A percentile compares a stretch with the other conserved stretches of the same genome.
Evolutionary conservation across 2,888 invertebrate species (phyloP).

Genomic region (Hoplodrina blanda): DNA sequence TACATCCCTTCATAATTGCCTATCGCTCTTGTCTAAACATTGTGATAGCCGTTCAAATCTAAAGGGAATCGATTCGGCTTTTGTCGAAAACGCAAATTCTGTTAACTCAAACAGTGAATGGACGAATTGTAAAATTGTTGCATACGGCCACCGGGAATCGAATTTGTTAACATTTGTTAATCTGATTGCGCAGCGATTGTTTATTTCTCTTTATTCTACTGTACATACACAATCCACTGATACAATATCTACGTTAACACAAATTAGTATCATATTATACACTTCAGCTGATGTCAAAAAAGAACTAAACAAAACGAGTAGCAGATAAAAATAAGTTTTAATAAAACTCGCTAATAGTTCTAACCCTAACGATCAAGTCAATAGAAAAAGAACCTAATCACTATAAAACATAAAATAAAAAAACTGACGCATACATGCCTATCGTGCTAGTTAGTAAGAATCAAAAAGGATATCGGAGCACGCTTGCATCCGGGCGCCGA

Average conservation of each 20-base stretch:
- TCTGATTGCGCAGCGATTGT: conserved; percentile 42
- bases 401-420: conserved; percentile 14
- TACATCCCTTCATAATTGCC: conserved; percentile 64
- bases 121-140: conserved; percentile 37
- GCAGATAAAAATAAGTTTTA: neutral
- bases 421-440: conserved; percentile 36
- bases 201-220: conserved; percentile 20
- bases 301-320: neutral
- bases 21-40: conserved; percentile 60
- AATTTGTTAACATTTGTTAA: conserved; percentile 53
- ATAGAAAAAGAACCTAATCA: neutral
- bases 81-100: conserved; percentile 48
- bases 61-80: conserved; percentile 57
- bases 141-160: conserved; percentile 36
- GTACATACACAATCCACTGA: neutral
- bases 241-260: no score
- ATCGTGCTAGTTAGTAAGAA: conserved; percentile 66
- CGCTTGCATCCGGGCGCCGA: conserved; percentile 70
- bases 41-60: conserved; percentile 44
- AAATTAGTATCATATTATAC: conserved; percentile 13
- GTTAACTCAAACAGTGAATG: conserved; percentile 39
- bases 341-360: neutral
- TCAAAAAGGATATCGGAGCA: conserved; percentile 66
- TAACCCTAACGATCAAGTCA: neutral
- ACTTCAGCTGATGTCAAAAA: neutral